Evolutionary conservation across 2,797 vertebrate species (phyloP), one percentile per base, ranked within the genome.

Genomic region (Salmo trutta): DNA sequence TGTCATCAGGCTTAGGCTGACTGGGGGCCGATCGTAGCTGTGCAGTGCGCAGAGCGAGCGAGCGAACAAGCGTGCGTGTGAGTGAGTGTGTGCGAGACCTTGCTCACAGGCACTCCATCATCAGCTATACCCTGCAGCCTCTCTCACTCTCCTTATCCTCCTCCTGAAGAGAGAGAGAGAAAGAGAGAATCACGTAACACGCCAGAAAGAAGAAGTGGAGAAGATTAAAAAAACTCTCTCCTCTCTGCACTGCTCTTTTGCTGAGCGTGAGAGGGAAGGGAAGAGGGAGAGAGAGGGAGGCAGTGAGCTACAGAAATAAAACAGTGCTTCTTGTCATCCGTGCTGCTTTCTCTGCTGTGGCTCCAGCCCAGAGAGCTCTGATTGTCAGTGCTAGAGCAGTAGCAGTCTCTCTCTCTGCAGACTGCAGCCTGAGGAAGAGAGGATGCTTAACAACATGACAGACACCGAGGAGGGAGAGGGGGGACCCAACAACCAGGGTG

Each of bases 371-470:
- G 41, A 59, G 62, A 62, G 75, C 73, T 79, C 69, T 77, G 67
- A 65, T 78, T 54, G 21, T 21, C 53, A 51, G 78, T 71, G 82
- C 78, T 64, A 78, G 72, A 80, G 80, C 73, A 80, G 78, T 29
- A 36, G 7, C 33, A 17, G 69, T 31, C 81, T 72, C 80, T 75
- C 82, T 79, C 84, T 59, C 17, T 62, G n/a, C 74, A 75, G 78
- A 24, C 74, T 75, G 77, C 67, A 29, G 76, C 84, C 85, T 78
- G 88, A 80, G 83, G 75, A 91, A 83, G 80, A 85, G 91, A 94
- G 93, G 95, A 98, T 96, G 97, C 95, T 96, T 53, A 98, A 97
- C 95, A 97, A 96, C 95, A 92, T 98, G 94, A 96, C 93, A 56
- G 97, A 97, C 91, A 91, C 95, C 64, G 96, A 97, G 90, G 97